These are phyloP conservation scores for fruit fly (Drosophila melanogaster) DNA, from an alignment of 1,140 invertebrate genomes.

Conservation along the genomic window Release_6_plus_ISO1_MT NT_033777.3:31499501-31500000, in stretches of 20 bases:
- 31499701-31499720: constrained; percentile 77
- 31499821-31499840: constrained; percentile 54
- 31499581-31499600: constrained; percentile 31
- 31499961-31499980: constrained; percentile 50
- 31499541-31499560: constrained; percentile 26
- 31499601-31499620: constrained; percentile 37
- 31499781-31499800: constrained; percentile 49
- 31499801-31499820: constrained; percentile 4
- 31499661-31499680: constrained; percentile 75
- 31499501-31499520: constrained; percentile 27
- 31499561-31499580: not conserved
- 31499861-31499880: constrained; percentile 61
- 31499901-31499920: constrained; percentile 41
- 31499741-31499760: constrained; percentile 45
- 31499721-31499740: constrained; percentile 62
- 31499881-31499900: constrained; percentile 59
- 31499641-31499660: constrained; percentile 69
- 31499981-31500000: constrained; percentile 50
- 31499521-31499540: constrained; percentile 57
- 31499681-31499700: constrained; percentile 82
- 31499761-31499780: constrained; percentile 34
- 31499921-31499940: constrained; percentile 7
- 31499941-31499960: constrained; percentile 25
- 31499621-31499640: constrained; percentile 63
- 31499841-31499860: constrained; percentile 36